Evolutionary conservation across 2,888 invertebrate genomes (phyloP).

Genomic region (Loripinus fragilis): DNA sequence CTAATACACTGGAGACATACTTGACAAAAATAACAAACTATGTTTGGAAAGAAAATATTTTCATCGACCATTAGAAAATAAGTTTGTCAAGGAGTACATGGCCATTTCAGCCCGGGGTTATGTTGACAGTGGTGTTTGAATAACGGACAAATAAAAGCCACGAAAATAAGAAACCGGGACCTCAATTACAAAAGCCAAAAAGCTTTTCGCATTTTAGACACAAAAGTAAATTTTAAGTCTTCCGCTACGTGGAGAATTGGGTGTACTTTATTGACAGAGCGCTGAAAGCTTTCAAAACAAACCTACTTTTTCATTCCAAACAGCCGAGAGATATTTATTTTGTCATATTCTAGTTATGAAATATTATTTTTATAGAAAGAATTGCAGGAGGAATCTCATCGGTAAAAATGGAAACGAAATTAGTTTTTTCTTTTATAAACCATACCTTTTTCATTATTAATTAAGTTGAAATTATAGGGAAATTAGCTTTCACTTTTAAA

Average conservation of each 20-base stretch:
- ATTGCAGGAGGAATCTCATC: constrained; percentile 7
- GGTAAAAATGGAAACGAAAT: constrained; percentile 8
- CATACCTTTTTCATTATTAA: constrained; percentile 56
- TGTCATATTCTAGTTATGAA: constrained; percentile 2
- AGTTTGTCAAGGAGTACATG: constrained; percentile 27
- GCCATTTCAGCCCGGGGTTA: constrained; percentile 36
- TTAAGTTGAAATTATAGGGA: constrained; percentile 60
- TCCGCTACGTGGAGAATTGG: constrained; percentile 6
- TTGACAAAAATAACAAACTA: constrained; percentile 49
- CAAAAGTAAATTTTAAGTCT: constrained; percentile 20
- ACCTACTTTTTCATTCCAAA: constrained; percentile 3
- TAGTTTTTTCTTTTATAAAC: constrained; percentile 40
- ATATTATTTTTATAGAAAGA: constrained; percentile 12
- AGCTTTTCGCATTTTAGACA: constrained; percentile 22
- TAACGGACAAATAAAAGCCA: constrained; percentile 56
- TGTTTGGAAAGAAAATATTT: constrained; percentile 63
- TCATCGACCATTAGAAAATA: constrained; percentile 38
- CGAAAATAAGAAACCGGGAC: constrained; percentile 28
- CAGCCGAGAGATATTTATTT: not conserved
- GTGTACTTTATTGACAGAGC: constrained; percentile 12
- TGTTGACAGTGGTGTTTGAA: constrained; percentile 45
- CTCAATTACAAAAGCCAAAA: constrained; percentile 16
- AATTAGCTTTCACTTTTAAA: constrained; percentile 59
- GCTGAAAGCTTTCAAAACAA: constrained; percentile 19
- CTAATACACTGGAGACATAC: constrained; percentile 41